A percentile compares a stretch with the other conserved stretches of the same genome.
Conservation (phyloP, 2,888 invertebrate species). For the Leucozona laternaria region DNA sequence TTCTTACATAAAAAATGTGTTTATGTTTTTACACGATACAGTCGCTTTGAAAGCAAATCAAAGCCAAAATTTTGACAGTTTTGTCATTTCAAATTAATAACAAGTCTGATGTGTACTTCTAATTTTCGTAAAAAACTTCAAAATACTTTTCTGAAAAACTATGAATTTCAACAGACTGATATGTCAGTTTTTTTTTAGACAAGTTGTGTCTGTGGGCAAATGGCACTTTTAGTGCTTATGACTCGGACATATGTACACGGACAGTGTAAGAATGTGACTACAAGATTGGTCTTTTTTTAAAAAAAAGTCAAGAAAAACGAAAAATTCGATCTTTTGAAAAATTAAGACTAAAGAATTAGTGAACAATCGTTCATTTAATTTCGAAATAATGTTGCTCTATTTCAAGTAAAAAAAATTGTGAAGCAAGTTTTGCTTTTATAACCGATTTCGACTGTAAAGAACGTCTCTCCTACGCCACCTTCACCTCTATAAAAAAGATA, state of each 20-base stretch:
- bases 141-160: background rate
- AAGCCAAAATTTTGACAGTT: background rate
- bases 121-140: background rate
- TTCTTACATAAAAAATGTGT: too few relatives aligned
- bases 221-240: too few relatives aligned
- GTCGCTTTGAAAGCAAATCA: background rate
- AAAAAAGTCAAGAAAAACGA: background rate
- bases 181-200: too few relatives aligned
- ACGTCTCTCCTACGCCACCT: slow-evolving; percentile 16
- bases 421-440: background rate
- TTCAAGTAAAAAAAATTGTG: background rate
- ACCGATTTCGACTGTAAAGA: slow-evolving; percentile 2
- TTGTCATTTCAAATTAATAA: background rate
- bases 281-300: too few relatives aligned
- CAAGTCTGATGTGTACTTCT: too few relatives aligned
- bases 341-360: too few relatives aligned
- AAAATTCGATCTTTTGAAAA: background rate
- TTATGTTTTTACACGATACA: too few relatives aligned
- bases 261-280: too few relatives aligned
- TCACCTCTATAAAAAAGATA: background rate
- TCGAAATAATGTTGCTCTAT: background rate
- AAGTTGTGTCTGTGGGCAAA: background rate
- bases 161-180: background rate
- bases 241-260: too few relatives aligned
- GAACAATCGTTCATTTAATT: too few relatives aligned